Percentiles rank a stretch among this genome's conserved stretches.
These are phyloP conservation scores for Channa maculata DNA, from an alignment of 2,113 vertebrate species.

Conservation along the genomic window DNA sequence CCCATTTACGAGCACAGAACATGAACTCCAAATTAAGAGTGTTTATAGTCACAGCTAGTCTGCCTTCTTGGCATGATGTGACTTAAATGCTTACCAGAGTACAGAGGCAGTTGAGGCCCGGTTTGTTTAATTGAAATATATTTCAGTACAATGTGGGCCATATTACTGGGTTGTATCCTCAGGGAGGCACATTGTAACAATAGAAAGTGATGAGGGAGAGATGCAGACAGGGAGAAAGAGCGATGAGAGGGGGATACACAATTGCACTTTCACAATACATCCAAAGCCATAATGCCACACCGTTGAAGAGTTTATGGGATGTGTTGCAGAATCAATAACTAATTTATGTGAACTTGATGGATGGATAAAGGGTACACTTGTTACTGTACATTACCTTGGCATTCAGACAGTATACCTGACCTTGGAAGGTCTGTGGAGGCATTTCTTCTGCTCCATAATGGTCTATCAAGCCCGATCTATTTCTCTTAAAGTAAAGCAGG, in stretches of 20 bases:
- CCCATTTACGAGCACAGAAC: conserved; percentile 1
- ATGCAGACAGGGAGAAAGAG: not conserved
- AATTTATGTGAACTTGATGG: conserved; percentile 72
- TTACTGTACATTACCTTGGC: conserved; percentile 21
- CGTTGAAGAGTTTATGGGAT: conserved; percentile 59
- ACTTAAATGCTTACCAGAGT: conserved; percentile 38
- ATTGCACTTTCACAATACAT: conserved; percentile 41
- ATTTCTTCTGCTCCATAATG: not conserved
- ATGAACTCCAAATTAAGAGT: conserved; percentile 18
- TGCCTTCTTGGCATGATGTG: not conserved
- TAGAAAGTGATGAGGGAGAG: conserved; percentile 20
- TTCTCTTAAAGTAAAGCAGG: not conserved
- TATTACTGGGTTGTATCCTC: conserved; percentile 77
- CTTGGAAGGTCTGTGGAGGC: conserved; percentile 17
- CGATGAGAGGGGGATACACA: not conserved
- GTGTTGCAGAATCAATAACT: conserved; percentile 73
- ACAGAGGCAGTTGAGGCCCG: conserved; percentile 1
- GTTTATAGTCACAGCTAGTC: conserved; percentile 4
- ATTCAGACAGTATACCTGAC: conserved; percentile 35
- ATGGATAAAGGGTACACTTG: conserved; percentile 42
- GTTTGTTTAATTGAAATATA: conserved; percentile 60
- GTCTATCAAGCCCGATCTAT: conserved; percentile 1
- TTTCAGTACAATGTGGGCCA: conserved; percentile 73
- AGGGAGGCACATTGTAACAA: conserved; percentile 63
- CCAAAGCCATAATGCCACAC: conserved; percentile 45